Evolutionary conservation across 2,888 invertebrate species (phyloP).

Genomic region (Nesidiocoris tenuis): DNA sequence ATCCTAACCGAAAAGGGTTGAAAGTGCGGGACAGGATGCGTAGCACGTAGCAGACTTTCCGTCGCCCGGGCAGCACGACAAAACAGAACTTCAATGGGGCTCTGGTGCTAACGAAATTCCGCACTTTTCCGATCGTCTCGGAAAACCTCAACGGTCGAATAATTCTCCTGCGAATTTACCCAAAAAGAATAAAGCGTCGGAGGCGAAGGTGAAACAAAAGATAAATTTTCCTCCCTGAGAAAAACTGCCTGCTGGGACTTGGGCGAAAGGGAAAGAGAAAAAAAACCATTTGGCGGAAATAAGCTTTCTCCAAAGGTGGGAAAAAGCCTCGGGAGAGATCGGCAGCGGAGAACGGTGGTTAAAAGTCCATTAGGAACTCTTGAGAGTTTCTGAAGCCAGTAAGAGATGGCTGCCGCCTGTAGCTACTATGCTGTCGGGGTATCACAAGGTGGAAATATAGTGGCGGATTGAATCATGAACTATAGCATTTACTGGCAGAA

Average conservation of each 20-base stretch:
- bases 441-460: background rate
- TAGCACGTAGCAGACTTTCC: background rate
- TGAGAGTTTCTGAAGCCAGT: background rate
- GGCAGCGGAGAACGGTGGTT: slow-evolving; percentile 1
- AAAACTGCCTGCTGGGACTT: background rate
- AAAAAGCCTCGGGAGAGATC: slow-evolving; percentile 1
- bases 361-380: slow-evolving; percentile 16
- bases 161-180: background rate
- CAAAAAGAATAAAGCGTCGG: background rate
- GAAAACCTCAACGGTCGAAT: background rate
- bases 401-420: background rate
- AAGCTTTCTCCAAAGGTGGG: slow-evolving; percentile 5
- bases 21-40: background rate
- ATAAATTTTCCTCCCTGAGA: background rate
- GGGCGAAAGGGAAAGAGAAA: slow-evolving; percentile 2
- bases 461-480: background rate
- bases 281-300: slow-evolving; percentile 3
- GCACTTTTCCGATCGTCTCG: background rate
- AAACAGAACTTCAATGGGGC: background rate
- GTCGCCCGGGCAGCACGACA: background rate
- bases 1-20: background rate
- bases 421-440: background rate
- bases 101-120: background rate
- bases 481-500: too few species aligned
- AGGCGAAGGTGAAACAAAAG: slow-evolving; percentile 8